Percentiles rank a stretch among this genome's conserved stretches.
Evolutionary conservation across 2,113 vertebrate species (phyloP).

Genomic region (Xiphorhynchus elegans): DNA sequence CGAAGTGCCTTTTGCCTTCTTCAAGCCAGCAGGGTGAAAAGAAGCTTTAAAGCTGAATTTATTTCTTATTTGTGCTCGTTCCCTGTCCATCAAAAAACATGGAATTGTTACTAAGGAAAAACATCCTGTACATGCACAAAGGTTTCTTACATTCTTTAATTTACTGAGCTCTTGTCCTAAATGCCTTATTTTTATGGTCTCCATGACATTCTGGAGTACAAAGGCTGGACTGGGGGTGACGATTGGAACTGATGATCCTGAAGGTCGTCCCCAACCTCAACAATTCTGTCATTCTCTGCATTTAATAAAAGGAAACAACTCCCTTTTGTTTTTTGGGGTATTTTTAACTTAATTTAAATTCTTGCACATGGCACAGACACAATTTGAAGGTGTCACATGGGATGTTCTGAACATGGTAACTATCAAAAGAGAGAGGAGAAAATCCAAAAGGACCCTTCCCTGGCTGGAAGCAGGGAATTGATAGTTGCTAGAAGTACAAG

Average conservation of each 20-base stretch:
- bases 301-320: neutral
- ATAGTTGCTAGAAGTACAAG: neutral
- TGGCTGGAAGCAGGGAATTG: neutral
- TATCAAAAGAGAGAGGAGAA: neutral
- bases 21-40: neutral
- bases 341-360: neutral
- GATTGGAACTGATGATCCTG: neutral
- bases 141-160: neutral
- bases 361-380: neutral
- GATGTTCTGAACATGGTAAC: neutral
- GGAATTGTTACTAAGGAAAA: neutral
- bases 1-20: neutral
- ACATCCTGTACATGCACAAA: neutral
- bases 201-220: neutral
- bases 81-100: accelerated
- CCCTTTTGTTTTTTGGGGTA: neutral
- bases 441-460: neutral
- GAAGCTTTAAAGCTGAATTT: neutral
- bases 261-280: neutral
- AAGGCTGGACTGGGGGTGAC: neutral
- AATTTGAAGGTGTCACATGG: neutral
- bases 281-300: neutral
- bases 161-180: neutral
- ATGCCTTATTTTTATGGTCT: neutral
- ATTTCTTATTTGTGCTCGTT: neutral